Conservation (phyloP, 2,797 vertebrate species). For the Nasua narica region DNA sequence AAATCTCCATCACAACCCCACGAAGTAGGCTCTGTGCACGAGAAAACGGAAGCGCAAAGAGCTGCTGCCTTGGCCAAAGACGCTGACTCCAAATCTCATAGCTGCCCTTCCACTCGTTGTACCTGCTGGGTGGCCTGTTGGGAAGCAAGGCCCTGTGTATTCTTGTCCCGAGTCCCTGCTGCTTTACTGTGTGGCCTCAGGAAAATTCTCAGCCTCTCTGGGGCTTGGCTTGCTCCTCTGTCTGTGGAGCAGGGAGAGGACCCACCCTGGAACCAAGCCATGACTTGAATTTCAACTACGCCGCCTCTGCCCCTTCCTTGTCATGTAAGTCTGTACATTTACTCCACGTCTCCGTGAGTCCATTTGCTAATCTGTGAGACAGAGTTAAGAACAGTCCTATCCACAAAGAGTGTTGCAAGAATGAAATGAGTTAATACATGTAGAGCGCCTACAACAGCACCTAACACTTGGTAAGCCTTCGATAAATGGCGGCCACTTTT, state of each 20-base stretch:
- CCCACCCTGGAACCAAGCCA: not conserved
- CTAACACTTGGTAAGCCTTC: not conserved
- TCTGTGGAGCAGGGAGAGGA: not conserved
- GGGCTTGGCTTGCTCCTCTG: not conserved
- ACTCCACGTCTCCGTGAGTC: not conserved
- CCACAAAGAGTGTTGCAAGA: not conserved
- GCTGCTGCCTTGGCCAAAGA: not conserved
- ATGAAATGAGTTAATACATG: no score
- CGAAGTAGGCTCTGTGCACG: not conserved
- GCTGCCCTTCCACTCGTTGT: not conserved
- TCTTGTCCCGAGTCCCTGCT: not conserved
- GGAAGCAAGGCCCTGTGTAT: not conserved
- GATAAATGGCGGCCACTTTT: rapidly evolving
- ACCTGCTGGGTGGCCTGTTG: not conserved
- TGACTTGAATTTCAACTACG: not conserved
- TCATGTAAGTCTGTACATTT: not conserved
- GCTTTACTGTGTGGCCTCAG: not conserved
- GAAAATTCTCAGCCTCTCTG: not conserved
- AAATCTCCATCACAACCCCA: not conserved
- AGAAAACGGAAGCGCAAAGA: not conserved
- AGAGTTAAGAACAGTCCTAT: not conserved
- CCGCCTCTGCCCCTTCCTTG: not conserved
- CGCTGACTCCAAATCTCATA: not conserved
- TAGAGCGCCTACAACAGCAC: not conserved
- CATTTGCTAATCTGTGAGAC: not conserved